Conservation (phyloP, 2,888 invertebrate genomes). For the Drosophila cracens region DNA sequence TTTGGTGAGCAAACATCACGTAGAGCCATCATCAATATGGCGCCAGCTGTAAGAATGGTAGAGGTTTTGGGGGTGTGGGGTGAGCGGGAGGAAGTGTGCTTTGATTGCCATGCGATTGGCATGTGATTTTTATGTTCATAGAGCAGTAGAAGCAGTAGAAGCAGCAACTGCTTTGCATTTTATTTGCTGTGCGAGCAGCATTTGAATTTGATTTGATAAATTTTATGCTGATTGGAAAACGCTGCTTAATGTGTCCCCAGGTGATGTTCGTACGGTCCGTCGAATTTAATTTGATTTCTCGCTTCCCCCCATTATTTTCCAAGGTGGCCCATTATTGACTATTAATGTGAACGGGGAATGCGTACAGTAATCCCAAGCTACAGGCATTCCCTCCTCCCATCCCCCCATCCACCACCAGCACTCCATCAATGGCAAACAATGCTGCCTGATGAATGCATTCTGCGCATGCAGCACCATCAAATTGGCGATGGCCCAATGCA, state of each 20-base stretch:
- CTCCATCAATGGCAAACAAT: conserved; percentile 73
- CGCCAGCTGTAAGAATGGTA: conserved; percentile 13
- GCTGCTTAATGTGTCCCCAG: conserved; percentile 77
- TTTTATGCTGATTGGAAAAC: conserved; percentile 79
- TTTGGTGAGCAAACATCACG: conserved; percentile 65
- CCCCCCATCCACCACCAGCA: background rate
- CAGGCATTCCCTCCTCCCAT: conserved; percentile 7
- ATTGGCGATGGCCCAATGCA: conserved; percentile 54
- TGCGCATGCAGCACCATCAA: conserved; percentile 62
- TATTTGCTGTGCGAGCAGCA: conserved; percentile 48
- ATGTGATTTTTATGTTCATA: conserved; percentile 67
- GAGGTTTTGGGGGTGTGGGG: background rate
- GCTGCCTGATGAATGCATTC: conserved; percentile 74
- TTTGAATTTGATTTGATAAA: conserved; percentile 80
- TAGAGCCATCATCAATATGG: conserved; percentile 66
- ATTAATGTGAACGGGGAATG: conserved; percentile 74
- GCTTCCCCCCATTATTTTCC: conserved; percentile 61
- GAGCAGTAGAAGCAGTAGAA: conserved; percentile 14
- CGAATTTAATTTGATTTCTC: conserved; percentile 55
- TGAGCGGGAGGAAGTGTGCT: background rate
- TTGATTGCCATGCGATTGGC: conserved; percentile 71
- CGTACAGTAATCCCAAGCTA: conserved; percentile 46
- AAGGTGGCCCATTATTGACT: conserved; percentile 77
- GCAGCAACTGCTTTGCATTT: conserved; percentile 63
- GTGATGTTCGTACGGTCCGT: conserved; percentile 29